Base-by-base conservation (phyloP, 2,888 invertebrate genomes). In the Troides helena region DNA sequence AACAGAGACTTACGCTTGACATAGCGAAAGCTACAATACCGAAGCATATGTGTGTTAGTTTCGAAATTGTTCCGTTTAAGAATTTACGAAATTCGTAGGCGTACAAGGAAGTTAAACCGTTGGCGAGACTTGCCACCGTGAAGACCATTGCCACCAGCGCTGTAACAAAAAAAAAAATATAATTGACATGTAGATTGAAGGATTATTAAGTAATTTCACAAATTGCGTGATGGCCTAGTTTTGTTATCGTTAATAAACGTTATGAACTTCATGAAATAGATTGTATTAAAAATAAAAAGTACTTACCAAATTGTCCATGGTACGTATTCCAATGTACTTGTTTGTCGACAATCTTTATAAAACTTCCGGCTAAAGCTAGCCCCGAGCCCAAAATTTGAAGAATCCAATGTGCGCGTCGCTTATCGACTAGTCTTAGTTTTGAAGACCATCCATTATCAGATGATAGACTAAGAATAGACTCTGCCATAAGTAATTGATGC, bases 401-500 rank as follows among this genome's bases (percentile, higher is more conserved):
- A 10, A 88, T 75, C 78, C 85, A 87, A 72, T 92, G 91, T 0
- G 83, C 82, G 12, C 87, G 82, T 43, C 81, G 81, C 69, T 85
- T 87, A 75, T 91, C 84, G 2, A 82, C 78, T 23, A 90, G 71
- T 62, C 77, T 83, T n/a, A 90, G 77, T 10, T 80, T 77, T 2
- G 79, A 71, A 8, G 88, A 81, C 90, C 90, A 91, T 18, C 88
- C 83, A 71, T 86, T 88, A 69, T 84, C 74, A 3, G 86, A 81
- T 0, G 85, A 84, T 14, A 90, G 74, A 58, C 83, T 77, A 0
- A 91, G 77, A 62, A 89, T 87, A 14, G 88, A 86, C 77, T 89
- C 77, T 0, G 86, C 84, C 90, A 91, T 92, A 12, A 90, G 77
- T 5, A 91, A 76, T 73, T 90, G 89, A 69, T 88, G 89, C 91